Base-by-base conservation (phyloP, 2,113 vertebrate species). In the Hippocampus barbouri region DNA sequence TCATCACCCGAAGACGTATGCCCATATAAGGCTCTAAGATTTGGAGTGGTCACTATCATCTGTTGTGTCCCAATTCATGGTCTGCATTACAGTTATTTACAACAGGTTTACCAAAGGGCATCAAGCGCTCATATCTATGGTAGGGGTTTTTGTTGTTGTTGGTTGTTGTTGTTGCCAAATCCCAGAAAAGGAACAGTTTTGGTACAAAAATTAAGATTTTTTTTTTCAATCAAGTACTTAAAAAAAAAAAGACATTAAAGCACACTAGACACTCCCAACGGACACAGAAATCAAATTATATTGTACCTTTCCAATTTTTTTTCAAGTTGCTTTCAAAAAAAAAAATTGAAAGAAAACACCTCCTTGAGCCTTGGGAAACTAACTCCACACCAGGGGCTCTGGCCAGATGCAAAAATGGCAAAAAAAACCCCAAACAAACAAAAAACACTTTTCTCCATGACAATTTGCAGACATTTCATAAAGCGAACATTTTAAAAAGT, bases 1-100 rank as follows among this genome's bases (percentile, higher is more conserved):
- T 92, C 90, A 92, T 88, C 72, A 72, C 25, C 81, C 45, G 81
- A 86, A 85, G 88, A 85, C 85, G 71, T 25, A 74, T 78, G 79
- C 38, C 87, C 85, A 70, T 87, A 88, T 85, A 90, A 79, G 88
- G 87, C 66, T 76, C 15, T 62, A 59, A 71, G 64, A 64, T 57
- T 56, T 68, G 18, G 20, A 20, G 18, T n/a, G 30, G 23, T 40
- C 20, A 65, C 40, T 65, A 14, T 64, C 21, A 43, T 64, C 11
- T 7, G 56, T 25, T 25, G 23, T 57, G 14, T 27, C 14, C 9
- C 25, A 15, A 59, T 56, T 21, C 53, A 56, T 21, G 53, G 21
- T 56, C n/a, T 23, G 53, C 53, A 56, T 56, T 8, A 23, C 21
- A n/a, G 53, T 56, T 56, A 56, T n/a, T n/a, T n/a, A 59, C 4